These are phyloP conservation scores for Gymnorhina tibicen DNA, from an alignment of 2,113 vertebrate genomes.

Conservation along the genomic window DNA sequence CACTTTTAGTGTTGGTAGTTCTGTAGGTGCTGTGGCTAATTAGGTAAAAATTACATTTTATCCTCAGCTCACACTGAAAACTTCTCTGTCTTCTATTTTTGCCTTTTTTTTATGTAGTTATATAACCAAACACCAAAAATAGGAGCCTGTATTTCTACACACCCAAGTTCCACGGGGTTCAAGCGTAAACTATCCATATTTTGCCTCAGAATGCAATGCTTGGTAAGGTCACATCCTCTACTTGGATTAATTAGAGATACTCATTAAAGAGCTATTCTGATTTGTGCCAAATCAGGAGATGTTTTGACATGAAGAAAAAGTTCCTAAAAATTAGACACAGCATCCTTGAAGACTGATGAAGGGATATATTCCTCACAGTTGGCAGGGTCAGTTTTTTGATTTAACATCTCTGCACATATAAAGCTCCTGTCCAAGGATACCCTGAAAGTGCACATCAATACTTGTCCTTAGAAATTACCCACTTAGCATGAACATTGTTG, in stretches of 20 bases:
- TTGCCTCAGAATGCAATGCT: not conserved
- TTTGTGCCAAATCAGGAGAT: not conserved
- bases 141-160: not conserved
- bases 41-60: not conserved
- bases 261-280: not conserved
- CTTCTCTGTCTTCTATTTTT: not conserved
- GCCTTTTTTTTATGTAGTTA: not conserved
- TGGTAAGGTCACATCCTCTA: not conserved
- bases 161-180: not conserved
- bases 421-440: not conserved
- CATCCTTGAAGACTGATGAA: not conserved
- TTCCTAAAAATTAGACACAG: not conserved
- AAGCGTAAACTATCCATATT: not conserved
- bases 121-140: not conserved
- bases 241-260: not conserved
- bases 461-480: not conserved
- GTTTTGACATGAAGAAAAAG: not conserved
- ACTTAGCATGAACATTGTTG: not conserved
- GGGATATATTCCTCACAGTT: not conserved
- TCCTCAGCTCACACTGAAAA: not conserved
- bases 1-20: not conserved
- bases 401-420: not conserved
- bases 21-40: not conserved
- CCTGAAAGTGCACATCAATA: not conserved
- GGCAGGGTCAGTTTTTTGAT: not conserved